Evolutionary conservation across 2,888 invertebrate species (phyloP).

Genomic region (Gisinianus flammeolus): DNA sequence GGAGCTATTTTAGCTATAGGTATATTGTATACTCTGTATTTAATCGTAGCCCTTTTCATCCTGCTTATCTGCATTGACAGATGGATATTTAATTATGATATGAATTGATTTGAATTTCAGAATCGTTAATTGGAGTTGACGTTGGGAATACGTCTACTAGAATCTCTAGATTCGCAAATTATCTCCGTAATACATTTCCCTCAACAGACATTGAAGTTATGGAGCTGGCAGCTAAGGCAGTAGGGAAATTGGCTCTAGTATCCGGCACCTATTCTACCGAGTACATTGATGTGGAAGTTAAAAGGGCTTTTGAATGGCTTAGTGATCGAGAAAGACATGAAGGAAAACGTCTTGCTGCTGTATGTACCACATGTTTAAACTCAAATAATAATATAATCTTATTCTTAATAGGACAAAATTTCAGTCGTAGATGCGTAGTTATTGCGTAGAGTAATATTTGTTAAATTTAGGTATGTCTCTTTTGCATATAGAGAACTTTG

Average conservation of each 20-base stretch:
- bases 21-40: constrained; percentile 64
- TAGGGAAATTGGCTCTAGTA: constrained; percentile 88
- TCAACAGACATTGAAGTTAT: constrained; percentile 91
- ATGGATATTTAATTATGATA: neutral
- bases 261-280: constrained; percentile 94
- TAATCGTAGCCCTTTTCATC: too few relatives aligned
- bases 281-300: constrained; percentile 97
- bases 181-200: constrained; percentile 85
- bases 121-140: constrained; percentile 91
- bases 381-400: too few relatives aligned
- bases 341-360: constrained; percentile 88
- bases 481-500: too few relatives aligned
- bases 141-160: constrained; percentile 89
- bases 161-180: constrained; percentile 90
- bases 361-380: constrained; percentile 59
- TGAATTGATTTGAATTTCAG: constrained; percentile 65
- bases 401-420: too few relatives aligned
- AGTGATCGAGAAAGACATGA: constrained; percentile 83
- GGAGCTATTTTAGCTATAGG: constrained; percentile 94
- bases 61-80: neutral
- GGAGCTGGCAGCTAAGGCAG: constrained; percentile 94
- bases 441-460: too few relatives aligned
- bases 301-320: constrained; percentile 94
- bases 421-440: too few relatives aligned
- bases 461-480: too few relatives aligned